These are phyloP conservation scores for Pteronotus mesoamericanus DNA, from an alignment of 2,797 vertebrate genomes.

Conservation along the genomic window DNA sequence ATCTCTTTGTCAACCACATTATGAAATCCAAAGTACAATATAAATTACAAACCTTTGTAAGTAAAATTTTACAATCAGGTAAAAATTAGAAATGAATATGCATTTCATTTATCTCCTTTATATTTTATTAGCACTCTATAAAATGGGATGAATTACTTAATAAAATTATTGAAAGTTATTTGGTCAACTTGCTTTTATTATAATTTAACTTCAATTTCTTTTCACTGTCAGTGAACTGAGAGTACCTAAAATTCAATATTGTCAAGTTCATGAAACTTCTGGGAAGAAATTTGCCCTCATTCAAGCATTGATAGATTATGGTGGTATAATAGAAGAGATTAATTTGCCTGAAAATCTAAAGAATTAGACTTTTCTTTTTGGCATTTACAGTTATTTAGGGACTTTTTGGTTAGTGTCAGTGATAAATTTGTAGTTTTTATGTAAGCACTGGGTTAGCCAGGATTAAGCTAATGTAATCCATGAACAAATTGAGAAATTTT, in stretches of 20 bases:
- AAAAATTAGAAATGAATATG: slow-evolving; percentile 80
- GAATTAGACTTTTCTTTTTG: slow-evolving; percentile 65
- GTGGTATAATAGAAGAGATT: slow-evolving; percentile 71
- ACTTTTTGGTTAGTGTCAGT: slow-evolving; percentile 55
- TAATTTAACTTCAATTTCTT: slow-evolving; percentile 79
- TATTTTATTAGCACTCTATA: slow-evolving; percentile 78
- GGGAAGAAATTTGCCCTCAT: slow-evolving; percentile 75
- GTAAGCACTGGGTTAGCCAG: slow-evolving; percentile 40
- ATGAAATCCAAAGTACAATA: slow-evolving; percentile 75
- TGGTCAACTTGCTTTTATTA: slow-evolving; percentile 81
- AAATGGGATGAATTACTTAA: slow-evolving; percentile 79
- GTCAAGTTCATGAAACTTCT: slow-evolving; percentile 77
- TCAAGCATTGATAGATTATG: slow-evolving; percentile 73
- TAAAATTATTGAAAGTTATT: slow-evolving; percentile 79
- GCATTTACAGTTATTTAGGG: slow-evolving; percentile 71
- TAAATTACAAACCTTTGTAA: slow-evolving; percentile 78
- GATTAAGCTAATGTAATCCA: slow-evolving; percentile 55
- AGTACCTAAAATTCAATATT: slow-evolving; percentile 77
- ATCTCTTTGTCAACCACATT: slow-evolving; percentile 74
- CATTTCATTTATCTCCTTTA: slow-evolving; percentile 79
- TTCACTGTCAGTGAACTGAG: slow-evolving; percentile 74
- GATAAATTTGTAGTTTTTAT: slow-evolving; percentile 46
- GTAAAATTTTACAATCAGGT: slow-evolving; percentile 77
- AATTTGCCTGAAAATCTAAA: slow-evolving; percentile 71
- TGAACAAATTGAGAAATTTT: slow-evolving; percentile 65